phyloP scores from a whole-genome alignment of 2,888 invertebrate species.

The Mesopsocus fuscifrons region DNA sequence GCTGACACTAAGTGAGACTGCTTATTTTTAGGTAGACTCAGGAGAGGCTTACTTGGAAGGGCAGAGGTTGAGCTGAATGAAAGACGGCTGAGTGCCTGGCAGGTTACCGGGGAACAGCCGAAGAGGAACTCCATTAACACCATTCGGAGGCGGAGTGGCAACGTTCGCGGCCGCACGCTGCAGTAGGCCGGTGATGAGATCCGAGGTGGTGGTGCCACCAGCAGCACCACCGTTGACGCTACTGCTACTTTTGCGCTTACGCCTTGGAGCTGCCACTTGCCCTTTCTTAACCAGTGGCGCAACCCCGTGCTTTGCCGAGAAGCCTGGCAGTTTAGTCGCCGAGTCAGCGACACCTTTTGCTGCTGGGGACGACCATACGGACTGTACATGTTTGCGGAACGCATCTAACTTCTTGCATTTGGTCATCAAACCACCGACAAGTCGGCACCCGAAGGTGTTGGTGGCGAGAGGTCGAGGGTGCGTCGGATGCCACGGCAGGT shows the following conservation, averaged over 20 bases:
- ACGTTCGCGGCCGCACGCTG: background rate
- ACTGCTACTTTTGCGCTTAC: background rate
- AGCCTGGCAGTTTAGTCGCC: background rate
- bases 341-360: background rate
- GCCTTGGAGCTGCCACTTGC: background rate
- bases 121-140: constrained; percentile 2
- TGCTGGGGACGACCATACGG: background rate
- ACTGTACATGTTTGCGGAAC: constrained; percentile 1
- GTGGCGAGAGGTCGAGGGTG: constrained; percentile 5
- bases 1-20: too few species aligned
- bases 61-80: constrained; percentile 7
- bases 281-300: background rate
- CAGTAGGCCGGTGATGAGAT: background rate
- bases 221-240: background rate
- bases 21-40: too few species aligned
- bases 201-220: background rate
- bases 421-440: constrained; percentile 5
- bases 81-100: constrained; percentile 1
- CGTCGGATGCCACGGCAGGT: constrained; percentile 2
- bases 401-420: constrained; percentile 5
- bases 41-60: constrained; percentile 5
- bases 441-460: constrained; percentile 8
- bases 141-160: background rate
- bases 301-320: background rate
- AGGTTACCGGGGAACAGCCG: background rate